A percentile compares a stretch with the other conserved stretches of the same genome.
Evolutionary conservation across 1,140 invertebrate species (phyloP).

Genomic region (Aphelenchoides fujianensis): DNA sequence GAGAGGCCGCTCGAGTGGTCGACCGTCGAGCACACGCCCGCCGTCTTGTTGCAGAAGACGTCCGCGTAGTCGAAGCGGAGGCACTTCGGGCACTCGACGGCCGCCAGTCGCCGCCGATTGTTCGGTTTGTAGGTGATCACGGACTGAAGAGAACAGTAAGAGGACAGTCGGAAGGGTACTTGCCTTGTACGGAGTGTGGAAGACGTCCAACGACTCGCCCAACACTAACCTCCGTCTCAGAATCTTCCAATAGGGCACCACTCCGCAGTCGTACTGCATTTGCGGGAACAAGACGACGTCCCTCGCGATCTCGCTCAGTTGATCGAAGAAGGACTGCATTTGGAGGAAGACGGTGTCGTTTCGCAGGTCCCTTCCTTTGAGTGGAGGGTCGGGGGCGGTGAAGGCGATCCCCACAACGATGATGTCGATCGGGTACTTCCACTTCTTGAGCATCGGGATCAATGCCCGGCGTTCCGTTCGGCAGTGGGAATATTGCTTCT

Average conservation of each 20-base stretch:
- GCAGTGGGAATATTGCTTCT: neutral
- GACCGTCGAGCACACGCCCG: neutral
- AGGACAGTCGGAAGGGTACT: neutral
- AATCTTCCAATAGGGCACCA: neutral
- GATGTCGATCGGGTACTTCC: neutral
- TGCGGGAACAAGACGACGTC: neutral
- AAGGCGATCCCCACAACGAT: neutral
- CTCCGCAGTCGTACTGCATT: neutral
- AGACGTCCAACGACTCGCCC: neutral
- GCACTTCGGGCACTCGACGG: neutral
- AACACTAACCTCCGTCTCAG: neutral
- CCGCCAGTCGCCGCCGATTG: neutral
- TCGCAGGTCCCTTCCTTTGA: neutral
- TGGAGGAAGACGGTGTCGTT: neutral
- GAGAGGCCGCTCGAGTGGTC: neutral
- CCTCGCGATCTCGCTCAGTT: neutral
- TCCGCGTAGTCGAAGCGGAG: neutral
- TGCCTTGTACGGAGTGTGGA: neutral
- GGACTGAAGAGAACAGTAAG: too few relatives aligned
- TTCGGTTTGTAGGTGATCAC: neutral
- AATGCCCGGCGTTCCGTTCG: too few relatives aligned
- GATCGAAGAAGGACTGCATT: neutral
- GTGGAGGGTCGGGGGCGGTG: neutral
- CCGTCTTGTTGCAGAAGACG: neutral
- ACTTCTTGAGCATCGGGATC: neutral